These are phyloP conservation scores for Ericerus pela DNA, from an alignment of 1,140 invertebrate species.

Conservation along the genomic window DNA sequence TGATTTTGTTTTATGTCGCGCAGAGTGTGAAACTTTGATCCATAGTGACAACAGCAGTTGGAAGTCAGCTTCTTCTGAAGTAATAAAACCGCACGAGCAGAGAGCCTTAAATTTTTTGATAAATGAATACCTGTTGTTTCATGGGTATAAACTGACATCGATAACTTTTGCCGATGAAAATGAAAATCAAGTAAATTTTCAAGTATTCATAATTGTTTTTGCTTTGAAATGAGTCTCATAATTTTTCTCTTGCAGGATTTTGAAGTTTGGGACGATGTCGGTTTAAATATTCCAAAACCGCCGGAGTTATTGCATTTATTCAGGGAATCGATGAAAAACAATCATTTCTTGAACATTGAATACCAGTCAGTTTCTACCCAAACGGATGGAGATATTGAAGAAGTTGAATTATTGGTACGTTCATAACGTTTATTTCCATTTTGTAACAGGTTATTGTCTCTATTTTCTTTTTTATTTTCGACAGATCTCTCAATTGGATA, in stretches of 20 bases:
- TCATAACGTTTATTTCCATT: neutral
- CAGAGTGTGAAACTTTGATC: constrained; percentile 44
- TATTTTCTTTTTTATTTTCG: neutral
- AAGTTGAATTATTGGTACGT: neutral
- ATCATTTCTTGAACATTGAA: neutral
- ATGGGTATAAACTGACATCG: constrained; percentile 74
- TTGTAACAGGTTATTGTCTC: neutral
- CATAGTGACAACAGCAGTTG: constrained; percentile 6
- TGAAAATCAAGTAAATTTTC: constrained; percentile 52
- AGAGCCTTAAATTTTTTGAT: constrained; percentile 74
- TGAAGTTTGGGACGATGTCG: constrained; percentile 88
- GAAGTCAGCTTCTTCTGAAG: constrained; percentile 25
- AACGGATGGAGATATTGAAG: neutral
- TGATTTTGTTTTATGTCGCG: constrained; percentile 22
- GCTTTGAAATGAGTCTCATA: neutral
- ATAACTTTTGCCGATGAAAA: constrained; percentile 88
- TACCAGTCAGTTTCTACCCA: neutral
- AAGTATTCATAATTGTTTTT: constrained; percentile 16
- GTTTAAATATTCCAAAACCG: constrained; percentile 69
- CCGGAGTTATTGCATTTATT: constrained; percentile 61
- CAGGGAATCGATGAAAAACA: constrained; percentile 37
- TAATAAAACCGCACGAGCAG: constrained; percentile 68
- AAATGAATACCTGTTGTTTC: constrained; percentile 67
- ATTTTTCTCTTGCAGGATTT: constrained; percentile 46
- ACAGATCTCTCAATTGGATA: constrained; percentile 1